Conservation (phyloP, 2,797 vertebrate genomes). For the Uromys caudimaculatus region DNA sequence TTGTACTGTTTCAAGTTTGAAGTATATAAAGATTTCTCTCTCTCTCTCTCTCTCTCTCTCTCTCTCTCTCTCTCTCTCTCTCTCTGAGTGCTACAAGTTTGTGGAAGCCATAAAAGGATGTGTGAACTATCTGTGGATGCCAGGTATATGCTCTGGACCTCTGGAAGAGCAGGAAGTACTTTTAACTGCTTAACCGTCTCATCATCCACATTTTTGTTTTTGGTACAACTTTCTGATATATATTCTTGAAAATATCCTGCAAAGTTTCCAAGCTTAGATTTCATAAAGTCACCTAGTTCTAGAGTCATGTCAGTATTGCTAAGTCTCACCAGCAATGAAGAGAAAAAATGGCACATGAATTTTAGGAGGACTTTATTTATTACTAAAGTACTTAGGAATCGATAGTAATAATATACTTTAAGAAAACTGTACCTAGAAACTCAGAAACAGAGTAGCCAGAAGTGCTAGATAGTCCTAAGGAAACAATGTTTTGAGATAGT, state of each 20-base stretch:
- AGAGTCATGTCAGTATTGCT: not conserved
- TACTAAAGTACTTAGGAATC: constrained; percentile 53
- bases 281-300: not conserved
- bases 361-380: not conserved
- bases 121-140: not conserved
- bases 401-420: constrained; percentile 34
- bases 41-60: not conserved
- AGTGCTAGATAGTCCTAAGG: not conserved
- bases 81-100: not conserved
- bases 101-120: not conserved
- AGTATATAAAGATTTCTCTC: not conserved
- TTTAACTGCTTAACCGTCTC: not conserved
- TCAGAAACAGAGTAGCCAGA: constrained; percentile 34
- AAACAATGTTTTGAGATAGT: not conserved
- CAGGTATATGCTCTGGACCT: not conserved
- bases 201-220: not conserved
- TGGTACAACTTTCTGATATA: not conserved
- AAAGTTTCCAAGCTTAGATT: not conserved
- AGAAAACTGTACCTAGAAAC: constrained; percentile 56
- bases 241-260: constrained; percentile 40
- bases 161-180: not conserved
- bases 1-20: not conserved
- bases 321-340: constrained; percentile 45
- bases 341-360: not conserved
- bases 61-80: too few species aligned